Conservation (phyloP, 2,888 invertebrate genomes). For the Trichacis sp. region DNA sequence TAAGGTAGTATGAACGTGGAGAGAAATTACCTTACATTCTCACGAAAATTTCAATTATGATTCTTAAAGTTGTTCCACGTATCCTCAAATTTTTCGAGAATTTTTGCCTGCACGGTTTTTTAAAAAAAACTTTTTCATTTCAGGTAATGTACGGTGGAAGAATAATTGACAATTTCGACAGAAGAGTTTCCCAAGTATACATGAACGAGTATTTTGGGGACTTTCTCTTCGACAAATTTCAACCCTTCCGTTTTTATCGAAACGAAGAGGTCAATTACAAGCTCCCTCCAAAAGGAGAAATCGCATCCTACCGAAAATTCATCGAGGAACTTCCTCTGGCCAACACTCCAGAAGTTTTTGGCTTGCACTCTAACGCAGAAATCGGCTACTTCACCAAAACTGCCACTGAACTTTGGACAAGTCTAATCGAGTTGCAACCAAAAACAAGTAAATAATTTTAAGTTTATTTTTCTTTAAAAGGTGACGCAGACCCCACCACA, state of each 20-base stretch:
- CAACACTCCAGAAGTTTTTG: slow-evolving; percentile 92
- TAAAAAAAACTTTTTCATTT: background rate
- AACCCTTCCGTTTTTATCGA: slow-evolving; percentile 90
- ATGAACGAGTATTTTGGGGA: slow-evolving; percentile 97
- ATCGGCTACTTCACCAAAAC: slow-evolving; percentile 93
- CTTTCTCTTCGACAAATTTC: slow-evolving; percentile 90
- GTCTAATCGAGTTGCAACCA: slow-evolving; percentile 89
- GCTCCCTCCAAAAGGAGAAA: slow-evolving; percentile 78
- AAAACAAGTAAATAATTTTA: slow-evolving; percentile 91
- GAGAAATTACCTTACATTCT: too few species aligned
- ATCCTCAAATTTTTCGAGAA: too few species aligned
- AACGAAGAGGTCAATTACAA: slow-evolving; percentile 82
- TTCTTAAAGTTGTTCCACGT: too few species aligned
- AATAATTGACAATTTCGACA: slow-evolving; percentile 91
- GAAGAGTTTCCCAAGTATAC: slow-evolving; percentile 86
- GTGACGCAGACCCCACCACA: too few species aligned
- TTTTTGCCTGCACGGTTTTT: too few species aligned
- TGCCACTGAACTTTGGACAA: slow-evolving; percentile 86
- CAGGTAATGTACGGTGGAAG: slow-evolving; percentile 95
- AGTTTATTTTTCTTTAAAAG: too few species aligned
- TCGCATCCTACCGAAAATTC: slow-evolving; percentile 77
- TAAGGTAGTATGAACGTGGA: too few species aligned
- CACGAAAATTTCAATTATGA: too few species aligned
- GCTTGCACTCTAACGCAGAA: slow-evolving; percentile 94
- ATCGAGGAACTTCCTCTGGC: slow-evolving; percentile 86